These are phyloP conservation scores for Girardinichthys multiradiatus DNA, from an alignment of 2,113 vertebrate species.

Conservation along the genomic window DNA sequence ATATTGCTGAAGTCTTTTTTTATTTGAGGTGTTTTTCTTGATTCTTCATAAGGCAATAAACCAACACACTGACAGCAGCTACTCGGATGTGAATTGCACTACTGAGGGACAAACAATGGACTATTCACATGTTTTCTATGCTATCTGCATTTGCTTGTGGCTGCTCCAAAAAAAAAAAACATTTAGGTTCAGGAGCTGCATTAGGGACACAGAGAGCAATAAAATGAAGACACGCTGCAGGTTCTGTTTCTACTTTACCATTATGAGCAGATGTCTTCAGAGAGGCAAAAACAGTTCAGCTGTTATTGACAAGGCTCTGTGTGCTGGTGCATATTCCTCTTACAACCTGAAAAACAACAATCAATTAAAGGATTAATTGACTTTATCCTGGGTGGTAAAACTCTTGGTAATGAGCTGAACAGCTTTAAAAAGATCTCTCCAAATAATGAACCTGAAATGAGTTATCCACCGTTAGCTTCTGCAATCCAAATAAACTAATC, in stretches of 20 bases:
- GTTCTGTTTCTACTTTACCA: conserved; percentile 30
- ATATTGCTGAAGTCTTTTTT: too few relatives aligned
- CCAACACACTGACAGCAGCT: too few relatives aligned
- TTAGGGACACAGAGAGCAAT: too few relatives aligned
- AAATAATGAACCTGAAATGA: accelerated
- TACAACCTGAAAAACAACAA: conserved; percentile 3
- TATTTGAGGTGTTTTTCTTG: too few relatives aligned
- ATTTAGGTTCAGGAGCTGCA: background rate
- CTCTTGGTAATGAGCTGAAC: too few relatives aligned
- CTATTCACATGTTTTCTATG: too few relatives aligned
- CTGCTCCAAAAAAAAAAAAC: too few relatives aligned
- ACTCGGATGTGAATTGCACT: too few relatives aligned
- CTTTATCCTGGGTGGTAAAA: background rate
- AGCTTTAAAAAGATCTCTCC: background rate
- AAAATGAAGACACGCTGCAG: background rate
- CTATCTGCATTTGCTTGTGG: too few relatives aligned
- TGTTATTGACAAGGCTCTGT: background rate
- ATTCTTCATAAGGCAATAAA: too few relatives aligned
- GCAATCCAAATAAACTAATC: background rate
- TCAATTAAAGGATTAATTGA: background rate
- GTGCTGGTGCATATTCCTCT: conserved; percentile 34
- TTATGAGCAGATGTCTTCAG: conserved; percentile 10
- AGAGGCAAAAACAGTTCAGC: background rate
- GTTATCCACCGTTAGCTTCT: background rate
- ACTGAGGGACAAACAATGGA: too few relatives aligned